Base-by-base conservation (phyloP, 2,888 invertebrate species). In the Syrista parreyssii region DNA sequence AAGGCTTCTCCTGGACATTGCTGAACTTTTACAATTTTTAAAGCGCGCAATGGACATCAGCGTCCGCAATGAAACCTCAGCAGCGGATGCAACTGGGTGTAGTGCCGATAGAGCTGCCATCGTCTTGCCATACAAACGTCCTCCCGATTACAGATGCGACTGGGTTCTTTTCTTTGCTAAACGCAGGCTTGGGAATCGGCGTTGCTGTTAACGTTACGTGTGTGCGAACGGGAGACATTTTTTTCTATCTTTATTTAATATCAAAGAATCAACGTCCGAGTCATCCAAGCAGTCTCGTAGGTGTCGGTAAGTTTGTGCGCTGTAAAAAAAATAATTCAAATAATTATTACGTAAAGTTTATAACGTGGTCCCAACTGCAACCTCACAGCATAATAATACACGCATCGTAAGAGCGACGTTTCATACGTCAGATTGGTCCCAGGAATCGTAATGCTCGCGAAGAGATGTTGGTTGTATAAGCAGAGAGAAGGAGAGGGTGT, bases 41-140 rank as follows among this genome's bases (percentile, higher is more conserved):
- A 82, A 82, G 78, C 78, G 80, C 76, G 23, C 40, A 23, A 55
- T 23, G 84, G 82, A 83, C 82, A 80, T 84, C 81, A 81, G 83
- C 82, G 79, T 83, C 80, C 78, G 74, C 74, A 75, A 85, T 86
- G 84, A 88, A 89, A 86, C 82, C 83, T 79, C 77, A 79, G 78
- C 78, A 77, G 80, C 82, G 84, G 83, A 84, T 80, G 82, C 81
- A 34, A 68, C 40, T 79, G 79, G 82, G 82, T 85, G 82, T 85
- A 87, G 81, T 80, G 82, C 84, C 88, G 89, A 90, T 91, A 90
- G 89, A 91, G 86, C 91, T 91, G 90, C 90, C 90, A 91, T 86
- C 88, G 86, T 86, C 85, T 88, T 88, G 87, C 90, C 87, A 90
- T 91, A 91, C 90, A 91, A 91, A 90, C 88, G 89, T 90, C 89